These are phyloP conservation scores for Linnaemya vulpina DNA, from an alignment of 2,888 invertebrate genomes.

Conservation along the genomic window DNA sequence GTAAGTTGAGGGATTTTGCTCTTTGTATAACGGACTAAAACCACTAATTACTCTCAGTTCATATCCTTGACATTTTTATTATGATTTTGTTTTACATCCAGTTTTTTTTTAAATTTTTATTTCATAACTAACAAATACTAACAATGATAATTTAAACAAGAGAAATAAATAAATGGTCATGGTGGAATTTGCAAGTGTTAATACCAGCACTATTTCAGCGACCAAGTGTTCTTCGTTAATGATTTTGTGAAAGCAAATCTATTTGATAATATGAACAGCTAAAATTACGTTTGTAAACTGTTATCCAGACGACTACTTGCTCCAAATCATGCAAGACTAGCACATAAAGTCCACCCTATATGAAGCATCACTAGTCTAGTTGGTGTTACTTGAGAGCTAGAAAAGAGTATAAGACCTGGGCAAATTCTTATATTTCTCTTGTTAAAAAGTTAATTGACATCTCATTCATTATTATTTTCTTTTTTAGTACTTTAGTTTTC, in stretches of 20 bases:
- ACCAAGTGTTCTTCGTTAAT: neutral
- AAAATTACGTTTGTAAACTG: too few relatives aligned
- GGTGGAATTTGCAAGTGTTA: too few relatives aligned
- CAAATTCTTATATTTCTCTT: neutral
- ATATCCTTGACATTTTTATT: slow-evolving; percentile 69
- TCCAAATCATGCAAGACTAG: too few relatives aligned
- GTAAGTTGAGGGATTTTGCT: slow-evolving; percentile 67
- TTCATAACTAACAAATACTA: slow-evolving; percentile 59
- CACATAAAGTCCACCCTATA: too few relatives aligned
- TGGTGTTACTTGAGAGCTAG: neutral
- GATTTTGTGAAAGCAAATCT: too few relatives aligned
- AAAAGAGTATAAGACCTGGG: too few relatives aligned
- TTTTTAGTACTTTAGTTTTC: slow-evolving; percentile 13
- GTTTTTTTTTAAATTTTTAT: slow-evolving; percentile 31
- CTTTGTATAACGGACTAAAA: slow-evolving; percentile 45
- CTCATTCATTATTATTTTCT: neutral
- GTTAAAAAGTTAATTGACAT: slow-evolving; percentile 1
- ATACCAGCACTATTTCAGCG: too few relatives aligned
- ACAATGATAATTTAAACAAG: slow-evolving; percentile 11
- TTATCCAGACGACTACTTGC: too few relatives aligned
- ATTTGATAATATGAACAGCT: too few relatives aligned
- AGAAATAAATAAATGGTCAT: neutral
- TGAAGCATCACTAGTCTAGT: too few relatives aligned
- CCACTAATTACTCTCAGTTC: slow-evolving; percentile 63
- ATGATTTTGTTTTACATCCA: slow-evolving; percentile 44